These are phyloP conservation scores for Drosophila ochracea DNA, from an alignment of 2,888 invertebrate genomes.

Conservation along the genomic window DNA sequence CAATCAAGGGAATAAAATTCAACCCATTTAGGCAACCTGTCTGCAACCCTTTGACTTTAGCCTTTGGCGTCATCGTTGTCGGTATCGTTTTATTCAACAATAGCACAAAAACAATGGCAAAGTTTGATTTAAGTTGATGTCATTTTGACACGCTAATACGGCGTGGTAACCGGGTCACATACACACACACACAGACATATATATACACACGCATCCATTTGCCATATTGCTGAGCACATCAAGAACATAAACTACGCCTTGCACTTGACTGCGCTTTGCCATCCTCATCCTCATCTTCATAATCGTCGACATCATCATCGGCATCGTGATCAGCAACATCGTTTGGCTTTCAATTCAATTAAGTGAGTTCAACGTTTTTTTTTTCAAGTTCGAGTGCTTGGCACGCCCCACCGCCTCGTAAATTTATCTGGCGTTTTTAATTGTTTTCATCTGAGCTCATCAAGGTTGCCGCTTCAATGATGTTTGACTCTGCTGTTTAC, in stretches of 20 bases:
- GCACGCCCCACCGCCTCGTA: constrained; percentile 17
- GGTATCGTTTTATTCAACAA: constrained; percentile 59
- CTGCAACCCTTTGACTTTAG: constrained; percentile 45
- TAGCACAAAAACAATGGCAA: constrained; percentile 55
- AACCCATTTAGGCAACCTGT: constrained; percentile 7
- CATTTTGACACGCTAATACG: constrained; percentile 70
- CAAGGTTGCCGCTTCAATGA: constrained; percentile 47
- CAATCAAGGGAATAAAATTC: constrained; percentile 22
- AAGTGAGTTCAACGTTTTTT: constrained; percentile 51
- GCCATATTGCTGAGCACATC: constrained; percentile 52
- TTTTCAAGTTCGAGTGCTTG: constrained; percentile 21
- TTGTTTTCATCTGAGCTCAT: constrained; percentile 66
- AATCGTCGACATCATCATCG: background rate
- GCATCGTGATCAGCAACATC: constrained; percentile 15
- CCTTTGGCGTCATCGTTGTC: constrained; percentile 43
- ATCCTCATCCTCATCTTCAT: constrained; percentile 4
- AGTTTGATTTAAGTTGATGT: constrained; percentile 76
- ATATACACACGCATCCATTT: constrained; percentile 41
- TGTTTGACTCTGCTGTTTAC: constrained; percentile 45
- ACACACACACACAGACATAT: background rate
- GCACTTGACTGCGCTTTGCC: constrained; percentile 64
- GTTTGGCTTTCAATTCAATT: constrained; percentile 74
- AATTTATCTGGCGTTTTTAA: constrained; percentile 46
- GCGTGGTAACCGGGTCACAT: constrained; percentile 60
- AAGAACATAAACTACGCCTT: constrained; percentile 38